Evolutionary conservation across 2,797 vertebrate species (phyloP).

Genomic region (Nyctibius grandis): DNA sequence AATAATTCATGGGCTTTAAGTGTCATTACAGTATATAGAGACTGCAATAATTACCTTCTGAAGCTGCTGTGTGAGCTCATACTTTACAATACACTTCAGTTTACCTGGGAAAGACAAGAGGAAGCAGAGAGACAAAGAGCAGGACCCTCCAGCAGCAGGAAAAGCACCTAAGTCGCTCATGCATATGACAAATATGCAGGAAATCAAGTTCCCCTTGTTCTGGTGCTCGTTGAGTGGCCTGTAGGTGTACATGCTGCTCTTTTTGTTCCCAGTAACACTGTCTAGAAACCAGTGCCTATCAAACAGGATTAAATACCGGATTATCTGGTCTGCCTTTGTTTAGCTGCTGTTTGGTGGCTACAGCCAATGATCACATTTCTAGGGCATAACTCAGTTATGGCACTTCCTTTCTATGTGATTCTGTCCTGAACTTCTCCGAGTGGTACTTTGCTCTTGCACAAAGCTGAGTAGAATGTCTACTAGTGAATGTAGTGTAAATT

Average conservation of each 20-base stretch:
- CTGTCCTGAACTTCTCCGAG: background rate
- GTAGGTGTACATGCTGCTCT: background rate
- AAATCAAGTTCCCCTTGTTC: conserved; percentile 9
- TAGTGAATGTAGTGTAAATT: background rate
- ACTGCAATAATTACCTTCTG: background rate
- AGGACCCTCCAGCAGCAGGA: background rate
- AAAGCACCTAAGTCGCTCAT: background rate
- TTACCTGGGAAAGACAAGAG: background rate
- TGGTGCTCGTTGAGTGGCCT: background rate
- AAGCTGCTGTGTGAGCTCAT: background rate
- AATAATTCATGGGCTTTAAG: background rate
- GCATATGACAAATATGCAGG: background rate
- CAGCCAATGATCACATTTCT: background rate
- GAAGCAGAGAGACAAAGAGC: background rate
- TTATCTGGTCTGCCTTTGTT: background rate
- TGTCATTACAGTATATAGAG: background rate
- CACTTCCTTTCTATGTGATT: background rate
- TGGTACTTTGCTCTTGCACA: background rate
- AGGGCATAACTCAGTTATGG: background rate
- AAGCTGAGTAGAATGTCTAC: background rate
- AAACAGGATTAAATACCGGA: background rate
- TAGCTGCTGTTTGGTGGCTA: background rate
- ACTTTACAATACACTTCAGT: background rate
- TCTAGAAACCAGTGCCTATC: background rate
- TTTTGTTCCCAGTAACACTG: background rate